Evolutionary conservation across 2,888 invertebrate species (phyloP).

Genomic region (Galeruca laticollis): DNA sequence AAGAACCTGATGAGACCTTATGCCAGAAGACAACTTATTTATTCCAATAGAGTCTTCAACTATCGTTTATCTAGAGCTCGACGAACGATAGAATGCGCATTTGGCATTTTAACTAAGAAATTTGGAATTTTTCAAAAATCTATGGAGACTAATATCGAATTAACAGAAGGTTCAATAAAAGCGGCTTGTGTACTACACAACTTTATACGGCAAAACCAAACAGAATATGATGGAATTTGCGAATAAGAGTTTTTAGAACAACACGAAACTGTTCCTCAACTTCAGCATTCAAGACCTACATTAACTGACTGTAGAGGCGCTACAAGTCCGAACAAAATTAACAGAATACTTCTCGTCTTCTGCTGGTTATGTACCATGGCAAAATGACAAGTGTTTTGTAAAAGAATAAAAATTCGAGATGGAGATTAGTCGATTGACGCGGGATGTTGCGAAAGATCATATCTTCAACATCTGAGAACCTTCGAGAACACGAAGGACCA

Average conservation of each 20-base stretch:
- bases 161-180: conserved; percentile 7
- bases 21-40: background rate
- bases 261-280: conserved; percentile 1
- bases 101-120: background rate
- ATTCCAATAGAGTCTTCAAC: background rate
- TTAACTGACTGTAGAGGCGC: background rate
- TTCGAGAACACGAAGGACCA: too few species aligned
- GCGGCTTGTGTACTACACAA: conserved; percentile 2
- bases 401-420: too few species aligned
- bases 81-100: background rate
- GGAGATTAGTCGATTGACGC: too few species aligned
- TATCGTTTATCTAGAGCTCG: background rate
- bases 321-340: too few species aligned
- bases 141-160: background rate
- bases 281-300: background rate
- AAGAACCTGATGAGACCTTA: background rate
- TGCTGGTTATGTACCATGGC: conserved; percentile 2
- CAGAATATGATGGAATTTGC: background rate
- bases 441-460: too few species aligned
- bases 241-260: background rate
- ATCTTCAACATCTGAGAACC: too few species aligned
- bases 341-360: conserved; percentile 8
- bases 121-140: conserved; percentile 3
- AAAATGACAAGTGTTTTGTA: conserved; percentile 1
- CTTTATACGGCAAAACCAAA: conserved; percentile 3